Conservation (phyloP, 2,113 vertebrate genomes). For the Lepisosteus oculatus region DNA sequence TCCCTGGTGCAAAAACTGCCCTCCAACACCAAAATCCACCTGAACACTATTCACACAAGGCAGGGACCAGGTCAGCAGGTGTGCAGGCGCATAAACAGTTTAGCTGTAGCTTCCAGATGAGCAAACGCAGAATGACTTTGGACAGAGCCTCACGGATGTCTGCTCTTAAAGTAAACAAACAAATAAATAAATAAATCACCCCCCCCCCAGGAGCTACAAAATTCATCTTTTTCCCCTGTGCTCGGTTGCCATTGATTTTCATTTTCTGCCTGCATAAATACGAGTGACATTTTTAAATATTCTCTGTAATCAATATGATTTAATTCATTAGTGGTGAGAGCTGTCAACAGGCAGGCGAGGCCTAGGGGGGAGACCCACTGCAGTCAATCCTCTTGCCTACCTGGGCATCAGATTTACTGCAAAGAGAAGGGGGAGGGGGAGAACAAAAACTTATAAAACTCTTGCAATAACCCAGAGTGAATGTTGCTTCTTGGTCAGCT, state of each 20-base stretch:
- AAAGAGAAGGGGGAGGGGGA: background rate
- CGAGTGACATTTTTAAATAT: conserved; percentile 17
- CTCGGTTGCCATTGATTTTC: conserved; percentile 18
- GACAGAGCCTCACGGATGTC: too few relatives aligned
- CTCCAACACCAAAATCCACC: too few relatives aligned
- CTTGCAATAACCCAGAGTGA: background rate
- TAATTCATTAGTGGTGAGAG: conserved; percentile 19
- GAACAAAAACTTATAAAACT: background rate
- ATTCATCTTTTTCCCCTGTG: conserved; percentile 1
- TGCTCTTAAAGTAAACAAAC: background rate
- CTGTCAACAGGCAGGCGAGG: conserved; percentile 7
- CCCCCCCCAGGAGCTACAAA: background rate
- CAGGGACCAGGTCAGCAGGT: too few relatives aligned
- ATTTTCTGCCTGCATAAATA: conserved; percentile 20
- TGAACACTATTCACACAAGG: too few relatives aligned
- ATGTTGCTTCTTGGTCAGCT: conserved; percentile 15
- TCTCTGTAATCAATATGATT: conserved; percentile 21
- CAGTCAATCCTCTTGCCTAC: background rate
- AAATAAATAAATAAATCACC: conserved; percentile 12
- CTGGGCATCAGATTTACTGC: background rate
- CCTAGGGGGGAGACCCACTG: background rate
- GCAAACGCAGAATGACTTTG: too few relatives aligned
- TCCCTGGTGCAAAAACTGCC: too few relatives aligned
- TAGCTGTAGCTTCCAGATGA: too few relatives aligned
- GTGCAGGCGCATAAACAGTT: too few relatives aligned